phyloP scores from a whole-genome alignment of 2,797 vertebrate species.

The Masticophis lateralis region DNA sequence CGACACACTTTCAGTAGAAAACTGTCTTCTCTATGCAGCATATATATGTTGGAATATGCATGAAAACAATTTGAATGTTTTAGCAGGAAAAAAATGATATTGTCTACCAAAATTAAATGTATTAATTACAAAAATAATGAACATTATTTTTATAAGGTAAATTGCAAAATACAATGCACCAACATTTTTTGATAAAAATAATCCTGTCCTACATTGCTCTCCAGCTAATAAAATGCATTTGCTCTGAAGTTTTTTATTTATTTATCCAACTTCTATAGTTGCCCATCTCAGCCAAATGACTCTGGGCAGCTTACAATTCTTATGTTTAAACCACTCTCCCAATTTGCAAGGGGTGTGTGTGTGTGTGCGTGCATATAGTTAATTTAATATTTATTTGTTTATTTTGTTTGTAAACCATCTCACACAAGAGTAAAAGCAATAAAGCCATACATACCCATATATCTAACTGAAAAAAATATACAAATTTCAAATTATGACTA shows the following conservation, averaged over 20 bases:
- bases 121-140: not conserved
- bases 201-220: not conserved
- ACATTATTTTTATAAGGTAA: not conserved
- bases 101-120: not conserved
- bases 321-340: not conserved
- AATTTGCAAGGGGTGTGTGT: not conserved
- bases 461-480: no score
- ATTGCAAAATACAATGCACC: not conserved
- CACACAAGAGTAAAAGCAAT: no score
- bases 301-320: not conserved
- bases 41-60: not conserved
- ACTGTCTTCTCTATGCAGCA: not conserved
- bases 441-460: not conserved
- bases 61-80: not conserved
- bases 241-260: not conserved
- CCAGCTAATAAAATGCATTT: not conserved
- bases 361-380: not conserved
- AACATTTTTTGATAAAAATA: not conserved
- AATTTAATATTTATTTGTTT: not conserved
- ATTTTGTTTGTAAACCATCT: not conserved
- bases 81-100: not conserved
- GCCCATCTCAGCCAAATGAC: not conserved
- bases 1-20: not conserved
- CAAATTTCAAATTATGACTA: no score
- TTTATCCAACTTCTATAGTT: not conserved